Evolutionary conservation across 2,797 vertebrate species (phyloP), one percentile per base, ranked within the genome.

Genomic region (Urocyon cinereoargenteus): DNA sequence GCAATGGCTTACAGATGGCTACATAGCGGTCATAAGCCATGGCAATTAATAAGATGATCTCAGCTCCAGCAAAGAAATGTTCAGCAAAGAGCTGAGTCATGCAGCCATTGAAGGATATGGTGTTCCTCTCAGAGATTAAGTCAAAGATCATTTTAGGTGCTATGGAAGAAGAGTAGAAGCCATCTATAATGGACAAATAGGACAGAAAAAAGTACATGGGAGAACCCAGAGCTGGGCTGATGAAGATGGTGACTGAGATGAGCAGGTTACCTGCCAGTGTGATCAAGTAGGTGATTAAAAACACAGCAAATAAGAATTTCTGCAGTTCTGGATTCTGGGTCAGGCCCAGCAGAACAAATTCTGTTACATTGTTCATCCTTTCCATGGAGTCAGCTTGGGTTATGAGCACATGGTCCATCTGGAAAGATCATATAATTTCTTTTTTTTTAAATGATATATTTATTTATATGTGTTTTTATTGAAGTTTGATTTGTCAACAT

Each of bases 1-100:
- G 96, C 59, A 98, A 53, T 0, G 98, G 96, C 81, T 98, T 98
- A 16, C 98, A 98, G 49, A 98, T 98, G 78, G 98, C 97, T 12
- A 96, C 78, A 13, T 98, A 98, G 34, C 79, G 83, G 64, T 98
- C 98, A 75, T 94, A 98, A 73, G 97, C 96, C 97, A 98, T 98
- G 53, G 59, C 92, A 28, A 97, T 72, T 36, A 97, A 53, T 64
- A 94, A 51, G 34, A 94, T 61, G 36, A 92, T 95, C 51, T 94
- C 72, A 36, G 10, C 24, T 21, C 31, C 85, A 16, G 1, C 90
- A 34, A 97, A 96, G 4, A 94, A 85, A n/a, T 96, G 96, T 40
- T 98, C 97, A 55, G 40, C 40, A 45, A 97, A 97, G 68, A 95
- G 70, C 49, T 97, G 97, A 31, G 61, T 82, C 16, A 88, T 95